These are phyloP conservation scores for Meles meles DNA, from an alignment of 2,113 vertebrate genomes.

Conservation along the genomic window DNA sequence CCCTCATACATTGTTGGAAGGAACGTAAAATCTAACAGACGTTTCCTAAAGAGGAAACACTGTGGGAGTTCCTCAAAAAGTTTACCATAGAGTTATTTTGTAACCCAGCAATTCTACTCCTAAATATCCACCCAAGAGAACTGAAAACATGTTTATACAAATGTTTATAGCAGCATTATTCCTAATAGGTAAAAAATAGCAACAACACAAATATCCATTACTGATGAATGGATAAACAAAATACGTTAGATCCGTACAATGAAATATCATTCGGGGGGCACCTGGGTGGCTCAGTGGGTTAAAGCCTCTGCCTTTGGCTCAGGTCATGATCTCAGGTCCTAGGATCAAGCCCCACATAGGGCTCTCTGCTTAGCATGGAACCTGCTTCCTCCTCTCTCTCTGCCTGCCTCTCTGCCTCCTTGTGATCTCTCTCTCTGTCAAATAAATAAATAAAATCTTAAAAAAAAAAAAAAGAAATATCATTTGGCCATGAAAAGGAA, in stretches of 20 bases:
- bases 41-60: neutral
- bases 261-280: neutral
- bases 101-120: neutral
- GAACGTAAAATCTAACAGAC: neutral
- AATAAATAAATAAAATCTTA: too few species aligned
- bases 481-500: neutral
- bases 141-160: neutral
- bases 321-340: too few species aligned
- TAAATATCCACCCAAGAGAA: neutral
- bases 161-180: neutral
- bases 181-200: neutral
- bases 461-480: neutral
- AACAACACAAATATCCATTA: neutral
- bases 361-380: too few species aligned
- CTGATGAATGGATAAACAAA: neutral
- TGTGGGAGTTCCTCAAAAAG: neutral
- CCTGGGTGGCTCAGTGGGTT: too few species aligned
- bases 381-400: too few species aligned
- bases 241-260: neutral
- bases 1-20: neutral
- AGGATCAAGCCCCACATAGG: too few species aligned
- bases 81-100: neutral
- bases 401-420: too few species aligned
- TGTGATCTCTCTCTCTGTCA: too few species aligned
- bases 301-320: too few species aligned